A percentile compares a stretch with the other conserved stretches of the same genome.
These are phyloP conservation scores for Ostrea edulis DNA, from an alignment of 1,140 invertebrate species.

Conservation along the genomic window DNA sequence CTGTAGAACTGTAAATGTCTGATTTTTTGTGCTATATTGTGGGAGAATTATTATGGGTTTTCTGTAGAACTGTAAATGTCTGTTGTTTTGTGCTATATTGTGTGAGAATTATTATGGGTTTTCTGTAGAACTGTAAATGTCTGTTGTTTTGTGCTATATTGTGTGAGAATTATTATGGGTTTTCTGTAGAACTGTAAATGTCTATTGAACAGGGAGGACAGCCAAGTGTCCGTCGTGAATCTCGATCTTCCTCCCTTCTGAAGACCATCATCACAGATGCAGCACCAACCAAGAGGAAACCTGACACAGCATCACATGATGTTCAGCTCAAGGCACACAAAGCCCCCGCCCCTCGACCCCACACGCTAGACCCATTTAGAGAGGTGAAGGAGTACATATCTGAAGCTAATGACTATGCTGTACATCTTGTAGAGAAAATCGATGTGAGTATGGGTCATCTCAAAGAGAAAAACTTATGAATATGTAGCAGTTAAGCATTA, in stretches of 20 bases:
- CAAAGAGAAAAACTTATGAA: too few relatives aligned
- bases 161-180: too few relatives aligned
- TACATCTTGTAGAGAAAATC: slow-evolving; percentile 69
- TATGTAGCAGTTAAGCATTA: too few relatives aligned
- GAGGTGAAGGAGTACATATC: slow-evolving; percentile 71
- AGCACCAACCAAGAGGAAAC: background rate
- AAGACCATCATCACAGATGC: background rate
- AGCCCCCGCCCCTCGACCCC: slow-evolving; percentile 59
- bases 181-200: too few relatives aligned
- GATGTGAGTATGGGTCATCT: slow-evolving; percentile 59
- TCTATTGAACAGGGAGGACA: background rate
- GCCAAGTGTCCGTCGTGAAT: background rate
- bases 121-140: too few relatives aligned
- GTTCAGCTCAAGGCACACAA: slow-evolving; percentile 44
- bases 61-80: too few relatives aligned
- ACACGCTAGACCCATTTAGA: slow-evolving; percentile 67
- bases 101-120: too few relatives aligned
- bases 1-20: too few relatives aligned
- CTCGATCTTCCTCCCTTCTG: background rate
- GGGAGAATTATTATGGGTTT: too few relatives aligned
- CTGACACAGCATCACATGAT: background rate
- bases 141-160: too few relatives aligned
- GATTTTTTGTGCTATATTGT: too few relatives aligned
- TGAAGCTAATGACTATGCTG: slow-evolving; percentile 69
- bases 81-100: too few relatives aligned